Base-by-base conservation (phyloP, 2,113 vertebrate genomes). In the Archilochus colubris region DNA sequence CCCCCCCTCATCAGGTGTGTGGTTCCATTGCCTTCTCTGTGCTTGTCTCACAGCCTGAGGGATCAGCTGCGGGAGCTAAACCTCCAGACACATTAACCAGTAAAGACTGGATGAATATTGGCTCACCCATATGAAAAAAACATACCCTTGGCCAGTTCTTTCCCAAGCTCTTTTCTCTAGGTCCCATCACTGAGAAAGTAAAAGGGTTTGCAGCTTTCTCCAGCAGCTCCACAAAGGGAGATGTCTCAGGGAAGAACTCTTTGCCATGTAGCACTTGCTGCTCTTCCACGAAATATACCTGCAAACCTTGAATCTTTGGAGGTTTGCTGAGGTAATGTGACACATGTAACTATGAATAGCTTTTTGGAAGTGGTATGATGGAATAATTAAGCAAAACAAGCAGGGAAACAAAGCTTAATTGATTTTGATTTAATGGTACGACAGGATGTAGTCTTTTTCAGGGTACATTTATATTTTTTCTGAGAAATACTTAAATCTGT, bases 371-470 rank as follows among this genome's bases (percentile, higher is more conserved):
- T 5, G 3, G 50, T 88, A 40, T 61, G n/a, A n/a, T 92, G 48
- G 54, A 44, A 78, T 86, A 70, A 91, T 82, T 88, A 79, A 27
- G 30, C 4, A n/a, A 53, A 81, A 95, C 3, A 9, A 85, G n/a
- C 15, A 74, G 33, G 78, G 24, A 76, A 94, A 87, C 51, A 63
- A 77, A 84, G 55, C 30, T 86, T 72, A 85, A 82, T 82, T 58
- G n/a, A 43, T 30, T 93, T 75, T 78, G 27, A 81, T 68, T 24
- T 80, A 9, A 55, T 50, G 38, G 72, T 87, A 89, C 62, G 61
- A 55, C 18, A 64, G 61, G 75, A 73, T 81, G 40, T 44, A 69
- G 20, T 72, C 16, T 85, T 80, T 85, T 81, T 57, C 61, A 72
- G 43, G 28, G 27, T 68, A 40, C 3, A 0, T 70, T 70, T 77